phyloP scores from a whole-genome alignment of 2,113 vertebrate species.

The Dermatemys mawii region DNA sequence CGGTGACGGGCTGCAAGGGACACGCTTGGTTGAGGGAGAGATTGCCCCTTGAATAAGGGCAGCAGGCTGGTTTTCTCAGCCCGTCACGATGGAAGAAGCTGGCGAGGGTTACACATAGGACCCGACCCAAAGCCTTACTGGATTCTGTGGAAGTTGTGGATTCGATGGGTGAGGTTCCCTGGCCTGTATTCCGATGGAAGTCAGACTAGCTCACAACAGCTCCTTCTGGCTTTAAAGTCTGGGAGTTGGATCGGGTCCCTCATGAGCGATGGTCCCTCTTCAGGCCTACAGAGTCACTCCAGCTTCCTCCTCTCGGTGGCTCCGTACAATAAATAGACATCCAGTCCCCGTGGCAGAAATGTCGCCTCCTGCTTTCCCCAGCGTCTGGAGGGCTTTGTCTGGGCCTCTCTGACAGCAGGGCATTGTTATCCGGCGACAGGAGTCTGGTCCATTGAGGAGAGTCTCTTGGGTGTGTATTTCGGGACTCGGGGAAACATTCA shows the following conservation, averaged over 20 bases:
- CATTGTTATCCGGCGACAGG: background rate
- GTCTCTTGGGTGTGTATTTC: background rate
- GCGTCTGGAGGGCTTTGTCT: background rate
- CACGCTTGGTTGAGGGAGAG: background rate
- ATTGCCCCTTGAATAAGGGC: fast-evolving
- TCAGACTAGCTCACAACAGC: background rate
- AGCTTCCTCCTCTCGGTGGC: background rate
- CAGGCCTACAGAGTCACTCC: background rate
- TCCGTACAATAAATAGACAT: fast-evolving
- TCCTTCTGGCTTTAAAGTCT: background rate
- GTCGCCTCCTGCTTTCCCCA: background rate
- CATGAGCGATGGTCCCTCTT: background rate
- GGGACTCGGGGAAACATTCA: background rate
- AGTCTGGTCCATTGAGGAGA: background rate
- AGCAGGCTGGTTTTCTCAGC: background rate
- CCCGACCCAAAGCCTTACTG: background rate
- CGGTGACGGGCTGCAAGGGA: background rate
- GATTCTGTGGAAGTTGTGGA: background rate
- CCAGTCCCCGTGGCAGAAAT: background rate
- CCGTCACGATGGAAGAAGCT: background rate
- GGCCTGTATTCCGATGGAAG: background rate
- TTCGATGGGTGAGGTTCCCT: background rate
- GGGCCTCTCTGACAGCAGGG: background rate
- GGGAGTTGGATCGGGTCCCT: background rate
- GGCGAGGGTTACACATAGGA: too few relatives aligned